phyloP scores from a whole-genome alignment of 2,797 vertebrate species.

The Echeneis naucrates region DNA sequence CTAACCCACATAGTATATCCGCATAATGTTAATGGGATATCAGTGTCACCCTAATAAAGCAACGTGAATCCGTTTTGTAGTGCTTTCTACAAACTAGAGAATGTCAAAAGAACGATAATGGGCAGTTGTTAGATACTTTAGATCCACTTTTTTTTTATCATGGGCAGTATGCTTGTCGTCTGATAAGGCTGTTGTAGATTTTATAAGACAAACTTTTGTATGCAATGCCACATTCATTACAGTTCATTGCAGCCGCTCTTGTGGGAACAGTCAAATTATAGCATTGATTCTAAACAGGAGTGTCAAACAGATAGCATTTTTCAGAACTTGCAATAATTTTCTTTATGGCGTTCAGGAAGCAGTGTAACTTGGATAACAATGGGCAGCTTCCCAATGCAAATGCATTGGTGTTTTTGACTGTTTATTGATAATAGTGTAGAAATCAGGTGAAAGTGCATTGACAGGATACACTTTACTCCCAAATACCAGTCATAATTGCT shows the following conservation, averaged over 20 bases:
- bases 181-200: conserved; percentile 31
- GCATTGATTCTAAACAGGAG: conserved; percentile 53
- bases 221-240: conserved; percentile 49
- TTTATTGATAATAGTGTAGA: conserved; percentile 44
- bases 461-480: conserved; percentile 22
- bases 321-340: conserved; percentile 64
- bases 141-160: conserved; percentile 42
- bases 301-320: conserved; percentile 69
- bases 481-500: conserved; percentile 22
- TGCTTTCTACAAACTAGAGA: conserved; percentile 18
- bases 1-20: conserved; percentile 26
- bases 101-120: conserved; percentile 43
- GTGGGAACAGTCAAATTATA: conserved; percentile 37
- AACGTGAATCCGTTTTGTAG: conserved; percentile 30
- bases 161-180: conserved; percentile 41
- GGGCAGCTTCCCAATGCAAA: conserved; percentile 28
- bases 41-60: conserved; percentile 51
- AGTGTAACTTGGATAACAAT: conserved; percentile 43
- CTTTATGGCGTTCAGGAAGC: conserved; percentile 60
- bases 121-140: conserved; percentile 38
- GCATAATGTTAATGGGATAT: conserved; percentile 44
- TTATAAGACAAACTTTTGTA: conserved; percentile 43
- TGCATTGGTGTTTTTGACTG: conserved; percentile 64
- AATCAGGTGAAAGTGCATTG: conserved; percentile 53
- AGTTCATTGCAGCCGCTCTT: conserved; percentile 34